Percentiles rank a stretch among this genome's conserved stretches.
phyloP scores from a whole-genome alignment of 2,888 invertebrate genomes.

The Meiosimyza decipiens region DNA sequence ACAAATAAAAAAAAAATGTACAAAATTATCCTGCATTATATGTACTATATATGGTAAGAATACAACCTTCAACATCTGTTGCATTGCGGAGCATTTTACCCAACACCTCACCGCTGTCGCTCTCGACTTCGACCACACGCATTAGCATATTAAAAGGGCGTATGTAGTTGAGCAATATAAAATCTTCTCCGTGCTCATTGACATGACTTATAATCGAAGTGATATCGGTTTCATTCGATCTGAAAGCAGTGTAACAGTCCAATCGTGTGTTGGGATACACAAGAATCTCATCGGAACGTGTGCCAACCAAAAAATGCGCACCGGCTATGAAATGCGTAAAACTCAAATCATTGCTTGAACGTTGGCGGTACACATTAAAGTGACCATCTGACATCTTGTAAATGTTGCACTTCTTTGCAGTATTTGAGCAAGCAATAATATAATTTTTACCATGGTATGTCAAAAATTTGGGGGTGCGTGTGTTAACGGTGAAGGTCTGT shows the following conservation, averaged over 20 bases:
- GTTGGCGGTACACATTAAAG: slow-evolving; percentile 54
- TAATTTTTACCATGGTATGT: slow-evolving; percentile 55
- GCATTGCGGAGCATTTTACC: slow-evolving; percentile 12
- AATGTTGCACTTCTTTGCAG: slow-evolving; percentile 48
- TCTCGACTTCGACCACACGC: slow-evolving; percentile 56
- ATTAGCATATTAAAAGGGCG: slow-evolving; percentile 46
- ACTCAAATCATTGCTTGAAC: slow-evolving; percentile 49
- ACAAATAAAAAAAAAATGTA: neutral
- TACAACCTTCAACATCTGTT: slow-evolving; percentile 24
- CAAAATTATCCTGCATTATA: neutral
- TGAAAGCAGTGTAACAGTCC: slow-evolving; percentile 59
- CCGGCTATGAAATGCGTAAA: slow-evolving; percentile 53
- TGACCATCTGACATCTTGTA: slow-evolving; percentile 58
- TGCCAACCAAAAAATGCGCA: slow-evolving; percentile 53
- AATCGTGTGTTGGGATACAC: slow-evolving; percentile 55
- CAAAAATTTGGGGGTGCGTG: slow-evolving; percentile 48
- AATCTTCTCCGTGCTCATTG: slow-evolving; percentile 52
- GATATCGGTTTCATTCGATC: slow-evolving; percentile 47
- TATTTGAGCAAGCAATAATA: slow-evolving; percentile 53
- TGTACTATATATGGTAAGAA: too few species aligned
- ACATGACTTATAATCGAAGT: slow-evolving; percentile 49
- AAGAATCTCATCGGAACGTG: slow-evolving; percentile 51
- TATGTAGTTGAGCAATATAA: slow-evolving; percentile 51
- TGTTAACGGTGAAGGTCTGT: slow-evolving; percentile 55
- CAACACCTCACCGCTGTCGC: slow-evolving; percentile 47